A percentile compares a stretch with the other conserved stretches of the same genome.
Conservation (phyloP, 2,797 vertebrate genomes). For the Manis javanica region DNA sequence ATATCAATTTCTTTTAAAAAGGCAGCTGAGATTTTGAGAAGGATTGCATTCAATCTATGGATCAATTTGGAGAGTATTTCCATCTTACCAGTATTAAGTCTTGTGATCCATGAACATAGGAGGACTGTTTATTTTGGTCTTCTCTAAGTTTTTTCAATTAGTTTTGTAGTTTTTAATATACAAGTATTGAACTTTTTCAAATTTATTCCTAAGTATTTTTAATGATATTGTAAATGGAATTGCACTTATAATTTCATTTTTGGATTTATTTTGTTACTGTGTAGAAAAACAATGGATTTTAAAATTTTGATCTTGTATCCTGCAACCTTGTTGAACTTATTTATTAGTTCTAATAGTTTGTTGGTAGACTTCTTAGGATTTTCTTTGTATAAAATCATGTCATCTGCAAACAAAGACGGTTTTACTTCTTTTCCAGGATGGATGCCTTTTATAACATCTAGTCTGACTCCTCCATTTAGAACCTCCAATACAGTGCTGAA, state of each 20-base stretch:
- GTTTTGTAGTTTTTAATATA: background rate
- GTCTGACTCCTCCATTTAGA: background rate
- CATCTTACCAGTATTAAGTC: background rate
- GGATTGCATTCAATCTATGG: background rate
- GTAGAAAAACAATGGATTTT: background rate
- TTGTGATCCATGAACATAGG: background rate
- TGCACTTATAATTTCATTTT: background rate
- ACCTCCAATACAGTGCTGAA: background rate
- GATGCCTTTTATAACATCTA: background rate
- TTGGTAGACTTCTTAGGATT: background rate
- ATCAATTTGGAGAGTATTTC: background rate
- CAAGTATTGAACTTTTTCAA: background rate
- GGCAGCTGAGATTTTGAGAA: background rate
- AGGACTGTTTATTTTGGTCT: background rate
- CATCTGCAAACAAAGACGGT: background rate
- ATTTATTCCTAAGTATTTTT: background rate
- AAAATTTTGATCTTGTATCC: background rate
- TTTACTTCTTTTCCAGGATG: background rate
- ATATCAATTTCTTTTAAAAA: background rate
- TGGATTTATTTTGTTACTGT: background rate
- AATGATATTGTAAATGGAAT: background rate
- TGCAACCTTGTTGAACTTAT: background rate
- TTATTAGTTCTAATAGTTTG: background rate
- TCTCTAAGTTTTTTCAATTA: background rate
- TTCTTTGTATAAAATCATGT: no score